Conservation (phyloP, 2,888 invertebrate species). For the Caenorhabditis wallacei region DNA sequence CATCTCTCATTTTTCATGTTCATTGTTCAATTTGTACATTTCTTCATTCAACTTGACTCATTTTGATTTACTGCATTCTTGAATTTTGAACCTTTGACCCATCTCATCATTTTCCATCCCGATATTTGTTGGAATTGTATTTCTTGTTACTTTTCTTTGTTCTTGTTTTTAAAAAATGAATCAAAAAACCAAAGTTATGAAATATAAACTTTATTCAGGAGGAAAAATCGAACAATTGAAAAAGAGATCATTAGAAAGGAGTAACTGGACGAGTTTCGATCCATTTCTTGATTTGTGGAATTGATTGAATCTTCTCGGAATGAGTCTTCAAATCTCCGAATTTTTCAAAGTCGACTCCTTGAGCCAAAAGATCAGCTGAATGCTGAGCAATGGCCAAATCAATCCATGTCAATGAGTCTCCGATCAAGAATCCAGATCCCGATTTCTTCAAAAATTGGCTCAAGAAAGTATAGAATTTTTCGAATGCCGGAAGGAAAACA, state of each 20-base stretch:
- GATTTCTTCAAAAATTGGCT: conserved; percentile 48
- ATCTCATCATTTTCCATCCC: too few relatives aligned
- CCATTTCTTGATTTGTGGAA: conserved; percentile 76
- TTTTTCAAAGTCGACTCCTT: conserved; percentile 68
- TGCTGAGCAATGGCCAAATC: conserved; percentile 76
- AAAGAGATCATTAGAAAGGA: conserved; percentile 58
- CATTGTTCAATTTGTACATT: too few relatives aligned
- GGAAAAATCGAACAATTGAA: too few relatives aligned
- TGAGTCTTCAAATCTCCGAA: conserved; percentile 70
- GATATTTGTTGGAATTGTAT: not conserved
- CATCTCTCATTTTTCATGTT: too few relatives aligned
- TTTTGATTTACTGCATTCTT: too few relatives aligned
- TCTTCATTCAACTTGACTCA: too few relatives aligned
- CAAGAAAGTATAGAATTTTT: conserved; percentile 36
- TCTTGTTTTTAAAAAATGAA: not conserved
- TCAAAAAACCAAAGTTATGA: too few relatives aligned
- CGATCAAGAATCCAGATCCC: conserved; percentile 74
- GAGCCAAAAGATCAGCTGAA: conserved; percentile 63
- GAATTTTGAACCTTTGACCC: too few relatives aligned
- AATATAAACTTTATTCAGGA: too few relatives aligned
- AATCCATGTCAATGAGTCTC: conserved; percentile 74
- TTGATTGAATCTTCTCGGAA: conserved; percentile 75
- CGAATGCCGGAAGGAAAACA: conserved; percentile 42
- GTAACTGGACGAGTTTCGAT: conserved; percentile 74
- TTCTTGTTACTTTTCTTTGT: not conserved